phyloP scores from a whole-genome alignment of 2,888 invertebrate species.

The Rhagium mordax region DNA sequence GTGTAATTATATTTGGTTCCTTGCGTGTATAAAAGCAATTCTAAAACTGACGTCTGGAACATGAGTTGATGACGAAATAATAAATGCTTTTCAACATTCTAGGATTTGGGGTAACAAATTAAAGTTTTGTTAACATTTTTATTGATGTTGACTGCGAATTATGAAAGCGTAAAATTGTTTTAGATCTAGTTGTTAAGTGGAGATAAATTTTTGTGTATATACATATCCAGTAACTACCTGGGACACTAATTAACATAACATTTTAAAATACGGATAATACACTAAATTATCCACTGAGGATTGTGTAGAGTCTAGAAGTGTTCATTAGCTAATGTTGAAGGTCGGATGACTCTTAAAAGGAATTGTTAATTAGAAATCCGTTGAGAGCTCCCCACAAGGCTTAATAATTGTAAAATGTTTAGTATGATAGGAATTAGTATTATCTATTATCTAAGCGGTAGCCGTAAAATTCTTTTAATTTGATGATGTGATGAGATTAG shows the following conservation, averaged over 20 bases:
- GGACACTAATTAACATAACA: not conserved
- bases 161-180: not conserved
- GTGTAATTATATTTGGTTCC: constrained; percentile 48
- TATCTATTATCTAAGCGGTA: no score
- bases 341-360: no score
- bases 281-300: not conserved
- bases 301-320: no score
- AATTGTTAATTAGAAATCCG: no score
- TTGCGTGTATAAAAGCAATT: constrained; percentile 52
- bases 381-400: no score
- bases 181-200: not conserved
- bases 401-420: no score
- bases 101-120: constrained; percentile 34
- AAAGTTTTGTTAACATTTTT: constrained; percentile 30
- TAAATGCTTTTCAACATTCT: constrained; percentile 47
- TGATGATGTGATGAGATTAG: no score
- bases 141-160: constrained; percentile 14
- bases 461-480: no score
- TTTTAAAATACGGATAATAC: not conserved
- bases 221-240: no score
- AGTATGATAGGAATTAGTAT: no score
- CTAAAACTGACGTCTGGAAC: constrained; percentile 46
- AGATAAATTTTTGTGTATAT: no score
- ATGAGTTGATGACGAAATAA: constrained; percentile 54
- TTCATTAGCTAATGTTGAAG: no score